Evolutionary conservation across 2,888 invertebrate genomes (phyloP).

Genomic region (Phyto melanocephala): DNA sequence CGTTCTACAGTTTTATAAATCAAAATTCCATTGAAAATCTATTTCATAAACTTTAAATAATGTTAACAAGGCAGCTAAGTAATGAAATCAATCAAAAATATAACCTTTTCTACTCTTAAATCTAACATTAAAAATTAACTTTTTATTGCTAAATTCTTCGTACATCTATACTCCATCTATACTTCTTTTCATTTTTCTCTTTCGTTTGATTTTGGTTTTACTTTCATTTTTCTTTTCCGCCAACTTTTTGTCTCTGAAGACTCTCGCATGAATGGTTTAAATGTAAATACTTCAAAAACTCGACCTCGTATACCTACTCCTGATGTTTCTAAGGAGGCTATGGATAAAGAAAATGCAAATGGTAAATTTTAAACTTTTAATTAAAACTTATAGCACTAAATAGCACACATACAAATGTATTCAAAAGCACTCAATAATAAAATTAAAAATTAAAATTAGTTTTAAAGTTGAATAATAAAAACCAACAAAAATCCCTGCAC

Average conservation of each 20-base stretch:
- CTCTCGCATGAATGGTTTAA: slow-evolving; percentile 83
- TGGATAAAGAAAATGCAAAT: slow-evolving; percentile 82
- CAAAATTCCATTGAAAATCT: too few relatives aligned
- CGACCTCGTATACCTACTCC: slow-evolving; percentile 94
- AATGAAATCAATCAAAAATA: too few relatives aligned
- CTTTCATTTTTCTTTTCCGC: slow-evolving; percentile 30
- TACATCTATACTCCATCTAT: slow-evolving; percentile 13
- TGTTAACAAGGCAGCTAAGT: too few relatives aligned
- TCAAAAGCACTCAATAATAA: too few relatives aligned
- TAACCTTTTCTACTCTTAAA: too few relatives aligned
- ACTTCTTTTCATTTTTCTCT: slow-evolving; percentile 7
- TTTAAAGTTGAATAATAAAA: neutral
- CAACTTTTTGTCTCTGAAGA: slow-evolving; percentile 77
- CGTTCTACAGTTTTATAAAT: too few relatives aligned
- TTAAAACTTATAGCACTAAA: too few relatives aligned
- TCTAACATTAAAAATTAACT: too few relatives aligned
- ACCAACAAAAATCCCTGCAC: slow-evolving; percentile 30
- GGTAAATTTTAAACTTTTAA: slow-evolving; percentile 75
- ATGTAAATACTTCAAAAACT: slow-evolving; percentile 80
- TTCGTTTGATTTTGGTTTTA: slow-evolving; percentile 3
- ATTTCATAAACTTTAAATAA: too few relatives aligned
- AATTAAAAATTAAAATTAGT: slow-evolving; percentile 65
- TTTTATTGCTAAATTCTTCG: neutral
- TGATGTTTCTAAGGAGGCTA: slow-evolving; percentile 89
- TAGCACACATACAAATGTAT: too few relatives aligned